Evolutionary conservation across 2,113 vertebrate genomes (phyloP).

Genomic region (Pterophyllum scalare): DNA sequence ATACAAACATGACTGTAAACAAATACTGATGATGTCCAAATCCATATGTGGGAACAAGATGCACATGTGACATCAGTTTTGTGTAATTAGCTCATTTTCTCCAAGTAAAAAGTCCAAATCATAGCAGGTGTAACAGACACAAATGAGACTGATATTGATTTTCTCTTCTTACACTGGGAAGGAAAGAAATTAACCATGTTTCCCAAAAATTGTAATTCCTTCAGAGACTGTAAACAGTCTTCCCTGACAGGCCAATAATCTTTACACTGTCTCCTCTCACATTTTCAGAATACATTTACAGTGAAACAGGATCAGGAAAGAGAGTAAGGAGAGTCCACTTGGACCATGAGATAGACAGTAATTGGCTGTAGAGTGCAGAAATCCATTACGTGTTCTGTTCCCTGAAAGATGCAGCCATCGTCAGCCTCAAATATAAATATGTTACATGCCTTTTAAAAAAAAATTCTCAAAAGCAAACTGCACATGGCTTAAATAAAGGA

Average conservation of each 20-base stretch:
- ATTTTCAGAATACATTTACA: constrained; percentile 38
- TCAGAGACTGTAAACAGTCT: constrained; percentile 17
- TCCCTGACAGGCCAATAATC: constrained; percentile 26
- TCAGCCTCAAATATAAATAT: constrained; percentile 31
- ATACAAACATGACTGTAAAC: background rate
- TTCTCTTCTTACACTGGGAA: background rate
- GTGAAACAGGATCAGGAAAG: constrained; percentile 69
- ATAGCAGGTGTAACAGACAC: background rate
- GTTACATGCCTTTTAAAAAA: background rate
- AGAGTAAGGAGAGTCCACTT: constrained; percentile 45
- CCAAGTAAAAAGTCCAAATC: background rate
- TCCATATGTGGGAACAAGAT: background rate
- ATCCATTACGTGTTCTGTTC: constrained; percentile 63
- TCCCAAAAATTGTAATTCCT: background rate
- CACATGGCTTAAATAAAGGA: background rate
- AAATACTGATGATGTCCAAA: background rate
- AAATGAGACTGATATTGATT: background rate
- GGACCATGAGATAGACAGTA: constrained; percentile 57
- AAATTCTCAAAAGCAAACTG: background rate
- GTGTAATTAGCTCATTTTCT: background rate
- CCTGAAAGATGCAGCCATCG: constrained; percentile 50
- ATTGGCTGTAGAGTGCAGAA: constrained; percentile 40
- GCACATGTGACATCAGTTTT: background rate
- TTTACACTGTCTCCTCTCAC: constrained; percentile 18
- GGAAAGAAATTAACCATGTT: background rate